Base-by-base conservation (phyloP, 1,140 invertebrate genomes). In the Aphelenchoides fujianensis region DNA sequence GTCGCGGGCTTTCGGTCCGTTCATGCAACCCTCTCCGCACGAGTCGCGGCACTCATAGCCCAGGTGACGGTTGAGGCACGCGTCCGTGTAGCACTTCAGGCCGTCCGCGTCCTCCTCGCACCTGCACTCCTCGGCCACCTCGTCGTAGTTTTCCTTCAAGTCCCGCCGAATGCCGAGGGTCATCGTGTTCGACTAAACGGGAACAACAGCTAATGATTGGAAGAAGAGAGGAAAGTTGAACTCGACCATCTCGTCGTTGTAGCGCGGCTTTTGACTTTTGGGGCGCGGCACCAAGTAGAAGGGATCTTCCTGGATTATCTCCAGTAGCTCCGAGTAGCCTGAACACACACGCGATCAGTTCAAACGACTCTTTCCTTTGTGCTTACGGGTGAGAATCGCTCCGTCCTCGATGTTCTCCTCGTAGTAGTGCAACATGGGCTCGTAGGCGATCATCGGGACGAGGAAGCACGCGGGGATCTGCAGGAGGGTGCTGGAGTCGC, bases 1-100 rank as follows among this genome's bases (percentile, higher is more conserved):
- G 7, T 7, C 23, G 12, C 55, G 5, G 27, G 55, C 28, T 59
- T 5, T 32, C 23, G 5, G 5, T 7, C 55, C 55, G 34, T 59
- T 59, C 19, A 59, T 30, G 34, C 55, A 59, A 16, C 41, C 41
- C 12, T 12, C 41, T 59, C 55, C 55, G 34, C 55, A 59, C 5
- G 28, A 16, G 5, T 5, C 5, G 5, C 23, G 28, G 55, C 55
- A 59, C 55, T 59, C 55, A 27, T 30, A 16, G 7, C 55, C 55
- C 5, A 19, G 5, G 28, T 59, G 5, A 30, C 55, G 55, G 34
- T 59, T 59, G 12, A 23, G 34, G 23, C 55, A 59, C 12, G 55
- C 34, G 5, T 59, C 55, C 5, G 5, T 5, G 19, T 7, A 7
- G 23, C 55, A 59, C 34, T 59, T 59, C 27, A 59, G 34, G 12